Percentiles rank a stretch among this genome's conserved stretches.
Conservation (phyloP, 2,797 vertebrate species). For the Eremophila alpestris region DNA sequence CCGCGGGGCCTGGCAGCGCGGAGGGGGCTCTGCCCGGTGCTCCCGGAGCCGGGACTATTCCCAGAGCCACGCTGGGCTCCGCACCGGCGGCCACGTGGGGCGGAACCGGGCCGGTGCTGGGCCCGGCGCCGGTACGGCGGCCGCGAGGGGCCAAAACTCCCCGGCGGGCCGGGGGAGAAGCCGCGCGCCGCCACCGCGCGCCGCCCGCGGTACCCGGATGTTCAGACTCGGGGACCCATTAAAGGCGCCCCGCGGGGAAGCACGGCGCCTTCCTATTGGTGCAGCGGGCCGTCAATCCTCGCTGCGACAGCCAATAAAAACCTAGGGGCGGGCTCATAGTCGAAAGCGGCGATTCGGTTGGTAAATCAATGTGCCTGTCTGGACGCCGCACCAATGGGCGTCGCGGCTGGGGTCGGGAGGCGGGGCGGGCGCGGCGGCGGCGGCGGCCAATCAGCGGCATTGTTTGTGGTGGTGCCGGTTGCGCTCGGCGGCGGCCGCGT, state of each 20-base stretch:
- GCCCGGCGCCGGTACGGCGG: neutral
- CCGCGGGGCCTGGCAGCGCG: neutral
- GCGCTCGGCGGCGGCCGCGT: neutral
- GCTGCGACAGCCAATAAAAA: fast-evolving
- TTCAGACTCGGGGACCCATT: neutral
- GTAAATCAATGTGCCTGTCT: fast-evolving
- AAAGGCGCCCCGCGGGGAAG: neutral
- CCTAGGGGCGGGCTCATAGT: fast-evolving
- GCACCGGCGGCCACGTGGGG: neutral
- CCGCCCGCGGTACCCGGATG: neutral
- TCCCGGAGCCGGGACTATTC: fast-evolving
- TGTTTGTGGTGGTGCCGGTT: neutral
- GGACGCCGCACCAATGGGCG: neutral
- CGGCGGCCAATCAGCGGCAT: neutral
- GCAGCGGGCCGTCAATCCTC: fast-evolving
- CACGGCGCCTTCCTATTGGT: fast-evolving
- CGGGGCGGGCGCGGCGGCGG: neutral
- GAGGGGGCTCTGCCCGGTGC: fast-evolving
- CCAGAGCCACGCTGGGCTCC: neutral
- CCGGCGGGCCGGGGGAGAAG: neutral
- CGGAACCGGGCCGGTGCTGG: neutral
- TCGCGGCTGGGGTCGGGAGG: neutral
- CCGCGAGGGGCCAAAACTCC: neutral
- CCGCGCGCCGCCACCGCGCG: neutral
- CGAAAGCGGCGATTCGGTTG: fast-evolving